These are phyloP conservation scores for Tuta absoluta DNA, from an alignment of 2,888 invertebrate species.

Conservation along the genomic window DNA sequence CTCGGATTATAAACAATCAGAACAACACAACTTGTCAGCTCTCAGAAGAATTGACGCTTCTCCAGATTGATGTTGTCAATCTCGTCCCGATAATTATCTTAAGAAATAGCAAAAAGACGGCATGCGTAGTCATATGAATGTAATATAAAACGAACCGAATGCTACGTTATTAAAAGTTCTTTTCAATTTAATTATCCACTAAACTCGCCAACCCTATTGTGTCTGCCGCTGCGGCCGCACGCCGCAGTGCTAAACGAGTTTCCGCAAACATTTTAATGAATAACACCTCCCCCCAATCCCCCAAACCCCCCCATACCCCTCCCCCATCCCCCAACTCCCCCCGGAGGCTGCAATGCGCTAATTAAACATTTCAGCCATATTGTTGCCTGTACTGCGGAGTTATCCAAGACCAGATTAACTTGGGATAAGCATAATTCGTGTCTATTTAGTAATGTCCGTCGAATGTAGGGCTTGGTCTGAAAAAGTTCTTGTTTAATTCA, in stretches of 20 bases:
- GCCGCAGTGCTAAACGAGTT: constrained; percentile 78
- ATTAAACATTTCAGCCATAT: constrained; percentile 80
- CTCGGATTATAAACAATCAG: no score
- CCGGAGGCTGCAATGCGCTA: constrained; percentile 72
- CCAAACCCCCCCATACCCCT: constrained; percentile 33
- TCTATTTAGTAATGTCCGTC: not conserved
- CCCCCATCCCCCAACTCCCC: constrained; percentile 40
- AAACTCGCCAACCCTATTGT: constrained; percentile 44
- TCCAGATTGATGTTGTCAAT: no score
- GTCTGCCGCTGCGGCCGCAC: constrained; percentile 45
- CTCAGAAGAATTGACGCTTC: no score
- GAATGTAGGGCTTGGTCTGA: no score
- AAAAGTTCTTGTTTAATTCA: not conserved
- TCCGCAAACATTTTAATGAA: constrained; percentile 81
- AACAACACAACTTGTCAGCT: no score
- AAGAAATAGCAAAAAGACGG: no score
- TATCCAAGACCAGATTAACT: constrained; percentile 16
- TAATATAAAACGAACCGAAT: no score
- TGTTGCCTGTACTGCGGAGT: constrained; percentile 50
- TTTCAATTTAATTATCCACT: constrained; percentile 22
- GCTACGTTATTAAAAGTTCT: no score
- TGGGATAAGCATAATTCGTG: constrained; percentile 1
- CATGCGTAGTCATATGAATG: no score
- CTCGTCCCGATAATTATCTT: no score
- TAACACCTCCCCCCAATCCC: constrained; percentile 65